phyloP scores from a whole-genome alignment of 2,888 invertebrate species.

The Notocelia uddmanniana region DNA sequence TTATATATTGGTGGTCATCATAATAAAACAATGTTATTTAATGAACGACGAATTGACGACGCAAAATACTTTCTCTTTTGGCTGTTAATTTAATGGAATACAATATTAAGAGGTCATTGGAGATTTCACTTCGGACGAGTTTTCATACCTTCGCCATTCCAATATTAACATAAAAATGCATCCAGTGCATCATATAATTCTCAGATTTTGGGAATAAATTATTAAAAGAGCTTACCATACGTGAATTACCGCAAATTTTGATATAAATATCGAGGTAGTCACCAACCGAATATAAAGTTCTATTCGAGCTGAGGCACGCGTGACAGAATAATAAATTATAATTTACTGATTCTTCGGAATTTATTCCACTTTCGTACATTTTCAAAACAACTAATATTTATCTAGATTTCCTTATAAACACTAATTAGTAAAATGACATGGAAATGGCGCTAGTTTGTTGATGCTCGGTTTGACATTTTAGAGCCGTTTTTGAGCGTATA shows the following conservation, averaged over 20 bases:
- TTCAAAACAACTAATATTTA: neutral
- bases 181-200: neutral
- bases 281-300: conserved; percentile 23
- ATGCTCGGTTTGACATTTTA: neutral
- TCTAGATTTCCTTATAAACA: conserved; percentile 7
- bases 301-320: conserved; percentile 33
- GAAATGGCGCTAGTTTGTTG: conserved; percentile 25
- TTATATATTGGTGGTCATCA: no score
- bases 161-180: neutral
- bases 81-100: neutral
- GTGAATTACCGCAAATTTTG: conserved; percentile 32
- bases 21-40: no score
- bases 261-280: conserved; percentile 35
- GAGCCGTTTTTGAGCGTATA: neutral
- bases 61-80: conserved; percentile 21
- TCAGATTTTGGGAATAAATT: neutral
- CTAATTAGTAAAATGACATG: neutral
- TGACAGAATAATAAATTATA: conserved; percentile 27
- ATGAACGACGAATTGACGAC: neutral
- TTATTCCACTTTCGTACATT: conserved; percentile 33
- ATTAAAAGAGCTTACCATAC: conserved; percentile 26
- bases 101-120: neutral
- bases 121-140: neutral
- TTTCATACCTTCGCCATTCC: neutral
- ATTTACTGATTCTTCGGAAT: conserved; percentile 14